A percentile compares a stretch with the other conserved stretches of the same genome.
These are phyloP conservation scores for Hydroisotoma schaefferi DNA, from an alignment of 2,888 invertebrate genomes.

Conservation along the genomic window DNA sequence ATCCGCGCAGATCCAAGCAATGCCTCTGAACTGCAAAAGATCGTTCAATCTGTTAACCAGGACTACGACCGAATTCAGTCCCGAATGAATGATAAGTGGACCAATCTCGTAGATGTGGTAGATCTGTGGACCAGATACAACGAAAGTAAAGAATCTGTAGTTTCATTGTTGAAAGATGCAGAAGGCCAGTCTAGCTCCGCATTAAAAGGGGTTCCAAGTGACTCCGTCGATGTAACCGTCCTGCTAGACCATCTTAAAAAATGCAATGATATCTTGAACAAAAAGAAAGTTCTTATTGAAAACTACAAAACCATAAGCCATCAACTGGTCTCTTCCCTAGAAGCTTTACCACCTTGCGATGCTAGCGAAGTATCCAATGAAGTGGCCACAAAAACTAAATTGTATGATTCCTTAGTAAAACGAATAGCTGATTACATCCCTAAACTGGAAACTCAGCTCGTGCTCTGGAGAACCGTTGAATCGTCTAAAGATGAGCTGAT, in stretches of 20 bases:
- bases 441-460: conserved; percentile 78
- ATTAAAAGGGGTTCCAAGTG: conserved; percentile 63
- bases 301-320: conserved; percentile 73
- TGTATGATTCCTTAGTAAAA: conserved; percentile 53
- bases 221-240: conserved; percentile 56
- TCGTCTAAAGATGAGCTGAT: conserved; percentile 77
- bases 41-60: conserved; percentile 70
- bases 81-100: conserved; percentile 68
- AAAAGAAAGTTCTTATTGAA: conserved; percentile 70
- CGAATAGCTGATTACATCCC: conserved; percentile 70
- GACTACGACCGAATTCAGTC: conserved; percentile 77
- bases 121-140: conserved; percentile 71
- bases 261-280: conserved; percentile 69
- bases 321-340: conserved; percentile 66
- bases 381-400: conserved; percentile 47
- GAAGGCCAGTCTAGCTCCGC: conserved; percentile 63
- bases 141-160: conserved; percentile 67
- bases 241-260: conserved; percentile 61
- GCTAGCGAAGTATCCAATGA: conserved; percentile 53
- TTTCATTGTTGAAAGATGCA: conserved; percentile 67
- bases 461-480: conserved; percentile 91
- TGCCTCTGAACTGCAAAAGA: conserved; percentile 74
- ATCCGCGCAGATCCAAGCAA: conserved; percentile 79
- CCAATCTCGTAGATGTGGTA: conserved; percentile 69
- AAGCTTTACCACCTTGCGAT: conserved; percentile 65